A percentile compares a stretch with the other conserved stretches of the same genome.
Evolutionary conservation across 2,888 invertebrate species (phyloP).

Genomic region (Cryptus armator): DNA sequence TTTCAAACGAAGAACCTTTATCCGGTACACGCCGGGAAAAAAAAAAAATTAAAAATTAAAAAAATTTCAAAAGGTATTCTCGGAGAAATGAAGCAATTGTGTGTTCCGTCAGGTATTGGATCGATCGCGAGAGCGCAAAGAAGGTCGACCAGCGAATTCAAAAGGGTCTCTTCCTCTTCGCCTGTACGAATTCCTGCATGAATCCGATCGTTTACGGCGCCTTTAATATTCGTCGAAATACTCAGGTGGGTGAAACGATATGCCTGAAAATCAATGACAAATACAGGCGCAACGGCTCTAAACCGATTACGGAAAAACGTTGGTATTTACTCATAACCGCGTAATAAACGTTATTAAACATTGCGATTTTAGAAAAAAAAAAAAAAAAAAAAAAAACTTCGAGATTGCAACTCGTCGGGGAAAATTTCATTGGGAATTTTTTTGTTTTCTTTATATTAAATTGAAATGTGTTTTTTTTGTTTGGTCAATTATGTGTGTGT

Average conservation of each 20-base stretch:
- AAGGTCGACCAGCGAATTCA: conserved; percentile 92
- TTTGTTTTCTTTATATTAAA: background rate
- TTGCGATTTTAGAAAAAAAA: conserved; percentile 25
- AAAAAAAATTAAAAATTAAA: conserved; percentile 9
- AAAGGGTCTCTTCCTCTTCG: conserved; percentile 95
- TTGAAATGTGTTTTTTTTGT: background rate
- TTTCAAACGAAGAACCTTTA: background rate
- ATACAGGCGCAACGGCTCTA: background rate
- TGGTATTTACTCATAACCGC: conserved; percentile 49
- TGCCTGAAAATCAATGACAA: conserved; percentile 15
- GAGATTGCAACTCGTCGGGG: background rate
- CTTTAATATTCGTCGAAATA: conserved; percentile 90
- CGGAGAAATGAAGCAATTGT: no score
- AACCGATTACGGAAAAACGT: conserved; percentile 38
- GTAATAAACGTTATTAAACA: background rate
- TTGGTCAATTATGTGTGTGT: conserved; percentile 5
- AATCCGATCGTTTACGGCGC: conserved; percentile 98
- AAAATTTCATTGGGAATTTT: background rate
- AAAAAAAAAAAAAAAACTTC: background rate
- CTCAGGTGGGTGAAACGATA: conserved; percentile 75
- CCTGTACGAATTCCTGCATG: conserved; percentile 98
- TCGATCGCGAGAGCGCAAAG: conserved; percentile 90
- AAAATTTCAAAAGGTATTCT: background rate
- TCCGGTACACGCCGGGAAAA: no score
- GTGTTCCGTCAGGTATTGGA: conserved; percentile 90